These are phyloP conservation scores for Spinus olivaceus DNA, from an alignment of 2,797 vertebrate genomes.

Conservation along the genomic window DNA sequence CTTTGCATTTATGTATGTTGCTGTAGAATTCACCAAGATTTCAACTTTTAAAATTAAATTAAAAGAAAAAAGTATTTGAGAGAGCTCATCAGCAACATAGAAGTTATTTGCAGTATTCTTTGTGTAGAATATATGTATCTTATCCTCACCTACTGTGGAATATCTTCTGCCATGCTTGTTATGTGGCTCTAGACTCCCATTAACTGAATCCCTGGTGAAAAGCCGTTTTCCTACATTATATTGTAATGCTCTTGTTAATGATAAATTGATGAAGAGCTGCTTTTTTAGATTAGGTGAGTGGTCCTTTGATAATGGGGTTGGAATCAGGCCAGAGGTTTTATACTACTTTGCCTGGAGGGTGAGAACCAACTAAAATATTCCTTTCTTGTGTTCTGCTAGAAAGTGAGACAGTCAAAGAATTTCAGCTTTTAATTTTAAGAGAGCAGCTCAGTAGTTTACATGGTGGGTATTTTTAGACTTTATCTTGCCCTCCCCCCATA, in stretches of 20 bases:
- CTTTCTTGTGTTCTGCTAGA: constrained; percentile 67
- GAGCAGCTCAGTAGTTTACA: constrained; percentile 33
- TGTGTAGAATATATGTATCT: constrained; percentile 62
- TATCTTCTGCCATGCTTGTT: constrained; percentile 70
- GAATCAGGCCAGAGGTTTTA: constrained; percentile 83
- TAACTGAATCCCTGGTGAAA: constrained; percentile 83
- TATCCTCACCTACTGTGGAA: constrained; percentile 69
- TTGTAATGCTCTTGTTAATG: constrained; percentile 90
- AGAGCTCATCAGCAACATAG: constrained; percentile 38
- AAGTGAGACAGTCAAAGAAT: constrained; percentile 66
- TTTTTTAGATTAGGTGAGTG: constrained; percentile 87
- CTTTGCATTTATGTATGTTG: constrained; percentile 8
- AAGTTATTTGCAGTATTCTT: constrained; percentile 44
- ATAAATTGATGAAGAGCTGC: constrained; percentile 92
- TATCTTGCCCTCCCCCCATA: background rate
- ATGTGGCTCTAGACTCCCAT: constrained; percentile 76
- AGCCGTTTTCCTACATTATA: constrained; percentile 81
- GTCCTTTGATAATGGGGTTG: constrained; percentile 89
- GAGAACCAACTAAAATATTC: constrained; percentile 81
- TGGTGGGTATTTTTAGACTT: constrained; percentile 51
- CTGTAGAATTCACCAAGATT: constrained; percentile 25
- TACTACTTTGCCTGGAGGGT: constrained; percentile 80
- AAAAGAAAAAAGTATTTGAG: background rate
- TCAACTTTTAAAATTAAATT: constrained; percentile 21
- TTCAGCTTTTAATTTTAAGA: constrained; percentile 68